Percentiles rank a stretch among this genome's conserved stretches.
Conservation (phyloP, 1,140 invertebrate species). For the Aphelenchoides fujianensis region DNA sequence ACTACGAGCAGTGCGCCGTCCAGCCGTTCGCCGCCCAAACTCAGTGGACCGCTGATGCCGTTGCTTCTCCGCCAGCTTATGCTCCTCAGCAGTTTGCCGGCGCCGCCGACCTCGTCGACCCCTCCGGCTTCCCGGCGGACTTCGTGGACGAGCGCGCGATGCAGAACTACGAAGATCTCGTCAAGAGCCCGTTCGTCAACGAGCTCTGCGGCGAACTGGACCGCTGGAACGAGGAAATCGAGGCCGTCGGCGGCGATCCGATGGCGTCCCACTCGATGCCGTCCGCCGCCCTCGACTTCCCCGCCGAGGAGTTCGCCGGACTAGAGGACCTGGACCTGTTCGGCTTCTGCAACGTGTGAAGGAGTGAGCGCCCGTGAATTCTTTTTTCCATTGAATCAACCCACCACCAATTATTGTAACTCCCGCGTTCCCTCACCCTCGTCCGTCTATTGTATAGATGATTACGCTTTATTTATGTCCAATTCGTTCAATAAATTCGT, state of each 20-base stretch:
- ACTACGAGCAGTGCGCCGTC: constrained; percentile 8
- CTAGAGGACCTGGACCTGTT: not conserved
- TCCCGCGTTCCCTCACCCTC: too few relatives aligned
- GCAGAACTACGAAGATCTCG: constrained; percentile 5
- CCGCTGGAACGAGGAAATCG: constrained; percentile 1
- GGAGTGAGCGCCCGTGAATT: too few relatives aligned
- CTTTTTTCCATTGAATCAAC: too few relatives aligned
- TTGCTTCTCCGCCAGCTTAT: not conserved
- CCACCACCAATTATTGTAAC: too few relatives aligned
- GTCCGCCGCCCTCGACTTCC: not conserved
- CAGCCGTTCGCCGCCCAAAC: not conserved
- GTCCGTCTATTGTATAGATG: not conserved
- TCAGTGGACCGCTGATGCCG: not conserved
- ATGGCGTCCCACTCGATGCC: not conserved
- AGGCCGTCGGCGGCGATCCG: not conserved
- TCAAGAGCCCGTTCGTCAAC: constrained; percentile 16
- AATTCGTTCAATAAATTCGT: constrained; percentile 4
- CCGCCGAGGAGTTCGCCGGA: not conserved
- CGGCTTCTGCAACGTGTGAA: not conserved
- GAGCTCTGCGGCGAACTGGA: constrained; percentile 15
- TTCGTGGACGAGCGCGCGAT: not conserved
- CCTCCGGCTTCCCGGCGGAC: not conserved
- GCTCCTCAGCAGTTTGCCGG: not conserved
- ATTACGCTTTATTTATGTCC: not conserved
- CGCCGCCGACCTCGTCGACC: not conserved